These are phyloP conservation scores for Scotopteryx bipunctaria DNA, from an alignment of 2,888 invertebrate genomes.

Conservation along the genomic window DNA sequence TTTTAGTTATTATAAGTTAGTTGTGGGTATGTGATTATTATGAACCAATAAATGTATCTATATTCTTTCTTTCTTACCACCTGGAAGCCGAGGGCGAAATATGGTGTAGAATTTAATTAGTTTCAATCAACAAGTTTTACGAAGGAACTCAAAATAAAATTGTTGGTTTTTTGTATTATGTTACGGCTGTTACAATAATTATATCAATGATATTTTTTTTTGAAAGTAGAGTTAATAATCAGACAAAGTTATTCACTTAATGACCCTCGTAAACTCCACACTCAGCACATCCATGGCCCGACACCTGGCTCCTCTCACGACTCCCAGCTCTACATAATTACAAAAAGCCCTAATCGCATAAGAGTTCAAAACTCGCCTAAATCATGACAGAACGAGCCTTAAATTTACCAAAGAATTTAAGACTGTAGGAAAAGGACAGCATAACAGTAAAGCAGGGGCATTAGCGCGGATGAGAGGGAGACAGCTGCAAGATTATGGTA, in stretches of 20 bases:
- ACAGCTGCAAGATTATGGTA: conserved; percentile 71
- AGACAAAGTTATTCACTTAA: neutral
- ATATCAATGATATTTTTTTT: too few relatives aligned
- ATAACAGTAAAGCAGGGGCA: conserved; percentile 16
- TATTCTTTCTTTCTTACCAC: too few relatives aligned
- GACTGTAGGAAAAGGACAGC: conserved; percentile 50
- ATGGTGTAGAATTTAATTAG: too few relatives aligned
- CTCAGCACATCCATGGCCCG: neutral
- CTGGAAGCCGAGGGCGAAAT: too few relatives aligned
- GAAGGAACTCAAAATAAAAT: too few relatives aligned
- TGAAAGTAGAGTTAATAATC: too few relatives aligned
- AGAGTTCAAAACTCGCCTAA: conserved; percentile 59
- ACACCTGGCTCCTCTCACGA: conserved; percentile 21
- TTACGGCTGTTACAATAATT: too few relatives aligned
- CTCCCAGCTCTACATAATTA: conserved; percentile 57
- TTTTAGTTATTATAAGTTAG: too few relatives aligned
- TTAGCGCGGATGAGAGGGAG: conserved; percentile 50
- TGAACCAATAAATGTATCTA: too few relatives aligned
- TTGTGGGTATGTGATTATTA: too few relatives aligned
- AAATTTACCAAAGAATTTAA: conserved; percentile 65
- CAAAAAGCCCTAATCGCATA: conserved; percentile 62
- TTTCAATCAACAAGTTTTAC: too few relatives aligned
- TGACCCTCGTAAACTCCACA: neutral
- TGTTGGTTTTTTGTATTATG: too few relatives aligned
- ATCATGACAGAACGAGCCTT: conserved; percentile 70